Evolutionary conservation across 2,888 invertebrate species (phyloP).

Genomic region (Drosophila kokeensis): DNA sequence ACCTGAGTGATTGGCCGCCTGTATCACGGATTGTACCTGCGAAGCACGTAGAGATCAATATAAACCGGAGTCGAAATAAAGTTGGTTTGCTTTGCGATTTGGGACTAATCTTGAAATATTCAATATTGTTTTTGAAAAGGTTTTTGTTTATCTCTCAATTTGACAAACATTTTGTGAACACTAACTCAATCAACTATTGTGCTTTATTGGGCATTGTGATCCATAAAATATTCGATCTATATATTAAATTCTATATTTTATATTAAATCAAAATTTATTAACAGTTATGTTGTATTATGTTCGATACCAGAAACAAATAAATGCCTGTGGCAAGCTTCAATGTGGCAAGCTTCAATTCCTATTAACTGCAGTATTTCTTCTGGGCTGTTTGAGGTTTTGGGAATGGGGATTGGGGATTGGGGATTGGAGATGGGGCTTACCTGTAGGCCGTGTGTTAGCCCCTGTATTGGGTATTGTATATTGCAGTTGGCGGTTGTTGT

Average conservation of each 20-base stretch:
- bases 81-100: too few species aligned
- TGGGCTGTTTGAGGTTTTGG: neutral
- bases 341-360: neutral
- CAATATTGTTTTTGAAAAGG: neutral
- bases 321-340: neutral
- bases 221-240: neutral
- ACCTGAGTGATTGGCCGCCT: conserved; percentile 97
- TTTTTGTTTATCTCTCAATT: neutral
- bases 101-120: neutral
- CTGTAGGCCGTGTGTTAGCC: conserved; percentile 87
- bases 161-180: neutral
- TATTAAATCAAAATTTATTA: neutral
- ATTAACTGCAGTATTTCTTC: neutral
- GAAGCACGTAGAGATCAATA: neutral
- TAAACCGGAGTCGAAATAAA: neutral
- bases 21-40: conserved; percentile 97
- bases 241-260: too few species aligned
- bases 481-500: conserved; percentile 89
- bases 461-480: conserved; percentile 92
- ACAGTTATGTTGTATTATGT: neutral
- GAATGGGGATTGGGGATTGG: neutral
- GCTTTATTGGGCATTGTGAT: neutral
- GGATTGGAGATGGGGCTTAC: conserved; percentile 83
- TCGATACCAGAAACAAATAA: neutral
- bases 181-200: neutral